Evolutionary conservation across 1,140 invertebrate genomes (phyloP), one percentile per base, ranked within the genome.

Genomic region (Drosophila miranda): DNA sequence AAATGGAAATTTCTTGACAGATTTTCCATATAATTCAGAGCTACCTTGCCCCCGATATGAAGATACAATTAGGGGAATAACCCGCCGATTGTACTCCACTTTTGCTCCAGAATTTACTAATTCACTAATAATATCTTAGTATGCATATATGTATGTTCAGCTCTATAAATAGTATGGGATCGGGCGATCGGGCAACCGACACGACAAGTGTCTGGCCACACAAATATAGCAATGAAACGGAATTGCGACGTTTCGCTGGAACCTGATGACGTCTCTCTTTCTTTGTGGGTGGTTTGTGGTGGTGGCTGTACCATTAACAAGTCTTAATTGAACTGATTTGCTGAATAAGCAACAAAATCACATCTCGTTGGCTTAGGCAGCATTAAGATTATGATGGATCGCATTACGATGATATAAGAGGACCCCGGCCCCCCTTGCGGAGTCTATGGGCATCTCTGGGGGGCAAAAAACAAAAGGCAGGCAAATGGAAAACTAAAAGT

Each of bases 291-390:
- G 19, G 61, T 30, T 30, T 8, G 28, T 26, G 5, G 23, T 60
- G 43, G 44, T 53, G 23, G 30, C 9, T 14, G 48, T 4, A 48
- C 49, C 43, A 34, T 9, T 76, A 78, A 81, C 69, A 41, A 82
- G 74, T 69, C 78, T 78, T 73, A 82, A 81, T 81, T 81, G 78
- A 75, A 75, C 54, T 84, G 75, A 78, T 82, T 78, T 60, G 42
- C 48, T 74, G 63, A 61, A 74, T 63, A 68, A 66, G 73, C 28
- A 11, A 23, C 11, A 41, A 14, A 42, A 23, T 38, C 30, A 34
- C 3, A 9, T 11, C 3, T 34, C 9, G 30, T 34, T 34, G 30
- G 30, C 9, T 34, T 34, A 3, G 30, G 9, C 30, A 3, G 9
- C 30, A 11, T 34, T 34, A 11, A 34, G 30, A 34, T 34, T 34